Base-by-base conservation (phyloP, 2,888 invertebrate species). In the Antheraea yamamai region DNA sequence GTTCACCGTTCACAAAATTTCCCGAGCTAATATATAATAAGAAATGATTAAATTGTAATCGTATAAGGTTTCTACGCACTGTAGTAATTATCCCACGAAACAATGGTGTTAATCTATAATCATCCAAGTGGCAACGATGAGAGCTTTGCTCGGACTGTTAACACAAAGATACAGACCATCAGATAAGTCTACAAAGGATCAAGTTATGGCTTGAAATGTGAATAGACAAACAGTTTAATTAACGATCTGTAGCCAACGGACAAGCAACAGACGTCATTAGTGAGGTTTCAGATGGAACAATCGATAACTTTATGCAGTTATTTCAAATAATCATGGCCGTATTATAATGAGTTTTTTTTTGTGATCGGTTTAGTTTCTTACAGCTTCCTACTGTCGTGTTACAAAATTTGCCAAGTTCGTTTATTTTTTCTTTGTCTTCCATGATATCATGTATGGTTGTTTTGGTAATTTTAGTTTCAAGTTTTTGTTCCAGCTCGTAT, bases 121-220 rank as follows among this genome's bases (percentile, higher is more conserved):
- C 10, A 61, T 23, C 12, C 61, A 14, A 23, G 61, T 23, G n/a
- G 12, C 61, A 61, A 61, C 14, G 23, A 23, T 61, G 61, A 61
- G 23, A 23, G 61, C 8, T 61, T 23, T 23, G 10, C n/a, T 23
- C n/a, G 10, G 23, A 23, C 61, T 61, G 61, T 61, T 68, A 35
- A 20, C 68, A 18, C 7, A 68, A 68, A 18, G 68, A 35, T 35
- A 68, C 16, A 20, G 35, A 30, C 14, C 68, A 35, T 35, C 68
- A 20, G 35, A 30, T 18, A 35, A 68, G 35, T 35, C 20, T 8
- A 68, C 68, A 35, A 68, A 35, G 26, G 23, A 64, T 64, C 16
- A 23, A 64, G 8, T 26, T 26, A 12, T 14, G 35, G 68, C 0
- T 23, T 35, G 76, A 68, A 20, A 70, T 75, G 72, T 75, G 74